Evolutionary conservation across 2,888 invertebrate species (phyloP).

Genomic region (Lamproptera curius): DNA sequence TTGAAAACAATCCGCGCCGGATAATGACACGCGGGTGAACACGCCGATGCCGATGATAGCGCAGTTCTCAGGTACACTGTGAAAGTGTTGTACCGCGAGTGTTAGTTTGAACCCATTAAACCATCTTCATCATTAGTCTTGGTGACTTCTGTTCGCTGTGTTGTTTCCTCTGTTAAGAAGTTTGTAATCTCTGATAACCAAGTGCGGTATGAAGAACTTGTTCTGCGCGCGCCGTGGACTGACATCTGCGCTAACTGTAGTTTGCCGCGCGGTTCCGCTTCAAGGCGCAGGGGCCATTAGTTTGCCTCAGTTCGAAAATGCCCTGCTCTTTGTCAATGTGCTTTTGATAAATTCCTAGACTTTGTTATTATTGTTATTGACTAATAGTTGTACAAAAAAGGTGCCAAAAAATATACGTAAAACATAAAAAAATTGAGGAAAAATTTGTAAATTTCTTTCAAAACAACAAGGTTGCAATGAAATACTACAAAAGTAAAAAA

Average conservation of each 20-base stretch:
- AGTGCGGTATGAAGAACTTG: not conserved
- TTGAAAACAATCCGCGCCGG: not conserved
- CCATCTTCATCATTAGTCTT: too few species aligned
- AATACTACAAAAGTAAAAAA: too few species aligned
- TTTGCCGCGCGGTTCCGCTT: not conserved
- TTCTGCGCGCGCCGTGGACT: not conserved
- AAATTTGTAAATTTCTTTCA: too few species aligned
- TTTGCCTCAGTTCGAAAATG: constrained; percentile 1
- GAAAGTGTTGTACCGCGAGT: not conserved
- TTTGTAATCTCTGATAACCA: too few species aligned
- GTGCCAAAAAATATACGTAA: too few species aligned
- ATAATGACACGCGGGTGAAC: too few species aligned
- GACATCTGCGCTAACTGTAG: not conserved
- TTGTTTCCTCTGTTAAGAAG: not conserved
- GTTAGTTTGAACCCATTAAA: too few species aligned
- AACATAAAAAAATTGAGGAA: too few species aligned
- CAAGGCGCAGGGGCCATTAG: constrained; percentile 1
- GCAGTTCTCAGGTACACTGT: not conserved
- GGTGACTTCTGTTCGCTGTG: not conserved
- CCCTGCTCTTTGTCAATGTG: not conserved
- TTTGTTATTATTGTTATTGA: too few species aligned
- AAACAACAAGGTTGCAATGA: too few species aligned
- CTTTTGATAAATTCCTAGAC: too few species aligned
- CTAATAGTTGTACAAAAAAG: too few species aligned
- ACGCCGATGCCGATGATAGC: constrained; percentile 1